Base-by-base conservation (phyloP, 2,797 vertebrate genomes). In the Psittacula derbiana region DNA sequence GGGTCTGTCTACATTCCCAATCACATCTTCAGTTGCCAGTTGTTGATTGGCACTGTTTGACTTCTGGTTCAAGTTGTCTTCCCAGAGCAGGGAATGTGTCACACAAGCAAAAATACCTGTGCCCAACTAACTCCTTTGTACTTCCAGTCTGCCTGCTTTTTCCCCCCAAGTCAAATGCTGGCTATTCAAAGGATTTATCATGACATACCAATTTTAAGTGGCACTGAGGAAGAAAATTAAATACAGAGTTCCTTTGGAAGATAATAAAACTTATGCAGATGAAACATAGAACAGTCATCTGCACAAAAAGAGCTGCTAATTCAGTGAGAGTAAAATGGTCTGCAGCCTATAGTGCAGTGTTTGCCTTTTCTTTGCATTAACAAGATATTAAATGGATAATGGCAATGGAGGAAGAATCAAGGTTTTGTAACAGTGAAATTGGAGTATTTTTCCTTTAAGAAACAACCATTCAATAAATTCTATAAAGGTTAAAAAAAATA, bases 201-300 rank as follows among this genome's bases (percentile, higher is more conserved):
- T 15, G 33, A 86, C 72, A 86, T 76, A 89, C 91, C 83, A 85
- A 72, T 76, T 91, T 85, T 91, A 94, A 85, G 50, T 78, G 65
- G 79, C 90, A 95, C 72, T 27, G 81, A 92, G 91, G 92, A 93
- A 94, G 90, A 90, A 96, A 92, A 96, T 92, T 86, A 96, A 97
- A 94, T 75, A 92, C 52, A 92, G 73, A 67, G 41, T 93, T 95
- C 83, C 61, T 72, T 57, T 84, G 81, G 78, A 93, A 95, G 93
- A 88, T 93, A 94, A 91, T 96, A 96, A 96, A 94, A 94, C 65
- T 57, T 91, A 90, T 6, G 50, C 69, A 83, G 89, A 92, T 91
- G 88, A 94, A 95, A 90, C 50, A 12, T 4, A 50, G 64, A 83
- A 85, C 82, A 93, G 53, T 79, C 88, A 86, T 58, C 79, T 90